Conservation (phyloP, 2,113 vertebrate species). For the Bos indicus region DNA sequence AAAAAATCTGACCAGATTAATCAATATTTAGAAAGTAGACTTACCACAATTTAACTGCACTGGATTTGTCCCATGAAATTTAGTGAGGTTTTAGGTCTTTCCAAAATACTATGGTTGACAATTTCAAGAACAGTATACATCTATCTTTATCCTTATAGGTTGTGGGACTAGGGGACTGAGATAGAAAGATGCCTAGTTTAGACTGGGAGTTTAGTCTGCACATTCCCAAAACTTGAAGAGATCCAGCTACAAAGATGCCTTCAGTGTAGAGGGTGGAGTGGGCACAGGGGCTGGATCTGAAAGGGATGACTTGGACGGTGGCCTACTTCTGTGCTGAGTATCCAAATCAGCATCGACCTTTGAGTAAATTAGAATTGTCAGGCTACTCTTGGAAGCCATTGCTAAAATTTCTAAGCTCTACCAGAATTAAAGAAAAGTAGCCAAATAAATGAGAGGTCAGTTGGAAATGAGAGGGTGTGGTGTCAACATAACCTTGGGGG, state of each 20-base stretch:
- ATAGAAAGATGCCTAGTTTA: neutral
- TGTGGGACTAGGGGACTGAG: neutral
- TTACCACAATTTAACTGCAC: neutral
- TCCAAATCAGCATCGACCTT: neutral
- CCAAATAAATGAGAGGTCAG: neutral
- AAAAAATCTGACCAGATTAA: neutral
- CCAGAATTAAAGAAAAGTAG: constrained; percentile 29
- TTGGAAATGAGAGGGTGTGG: neutral
- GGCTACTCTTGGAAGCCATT: neutral
- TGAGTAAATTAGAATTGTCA: neutral
- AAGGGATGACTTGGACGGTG: neutral
- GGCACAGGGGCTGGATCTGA: neutral
- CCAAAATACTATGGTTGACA: neutral
- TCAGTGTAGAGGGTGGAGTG: too few species aligned
- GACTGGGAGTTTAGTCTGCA: neutral
- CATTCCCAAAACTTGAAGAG: neutral
- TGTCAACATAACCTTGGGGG: neutral
- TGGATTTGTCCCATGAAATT: neutral
- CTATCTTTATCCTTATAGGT: neutral
- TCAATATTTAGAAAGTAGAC: neutral
- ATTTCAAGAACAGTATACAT: neutral
- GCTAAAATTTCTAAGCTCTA: neutral
- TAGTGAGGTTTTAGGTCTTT: neutral
- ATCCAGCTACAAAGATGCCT: neutral
- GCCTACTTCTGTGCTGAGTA: neutral